Evolutionary conservation across 2,888 invertebrate genomes (phyloP), one percentile per base, ranked within the genome.

Genomic region (Pseudeuparius sepicola): DNA sequence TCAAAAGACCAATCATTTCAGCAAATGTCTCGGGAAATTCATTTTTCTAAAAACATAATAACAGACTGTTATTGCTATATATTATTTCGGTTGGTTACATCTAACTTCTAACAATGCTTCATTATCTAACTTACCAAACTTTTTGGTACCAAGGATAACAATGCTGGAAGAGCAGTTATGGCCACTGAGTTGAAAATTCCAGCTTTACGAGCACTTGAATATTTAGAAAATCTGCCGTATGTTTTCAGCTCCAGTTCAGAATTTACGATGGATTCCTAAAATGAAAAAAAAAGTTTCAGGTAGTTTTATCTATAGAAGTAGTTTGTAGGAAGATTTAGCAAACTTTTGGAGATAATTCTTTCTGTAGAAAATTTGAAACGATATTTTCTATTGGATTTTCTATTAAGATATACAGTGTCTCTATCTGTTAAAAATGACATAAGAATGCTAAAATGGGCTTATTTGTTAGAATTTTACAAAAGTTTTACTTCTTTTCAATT

Each of bases 171-270:
- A 2, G 75, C 78, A 3, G 82, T 73, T 23, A 83, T 69, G 0
- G 86, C 83, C 1, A 85, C 79, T 51, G 84, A 83, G 39, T 83
- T 78, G 54, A 74, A 81, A 4, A 83, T 72, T 2, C 87, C 88
- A 1, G 82, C 82, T 31, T 78, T 72, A 55, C 78, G 75, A 1
- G 78, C 73, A 46, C 88, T 88, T 1, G 88, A 86, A 57, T 90
- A 90, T 31, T 79, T 79, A 1, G 72, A 67, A 63, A 78, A 84
- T 56, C 83, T 80, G 12, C 86, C 86, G 20, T 76, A 74, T 1
- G 73, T 66, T 12, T 70, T 68, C 23, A 76, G 64, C 42, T 70
- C 69, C 28, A 82, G 55, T 40, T 75, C 73, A 0, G 74, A 68
- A 45, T 76, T 70, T 1, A 73, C 68, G 57, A 75, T 65, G 43